phyloP scores from a whole-genome alignment of 2,113 vertebrate species.

The Daubentonia madagascariensis region DNA sequence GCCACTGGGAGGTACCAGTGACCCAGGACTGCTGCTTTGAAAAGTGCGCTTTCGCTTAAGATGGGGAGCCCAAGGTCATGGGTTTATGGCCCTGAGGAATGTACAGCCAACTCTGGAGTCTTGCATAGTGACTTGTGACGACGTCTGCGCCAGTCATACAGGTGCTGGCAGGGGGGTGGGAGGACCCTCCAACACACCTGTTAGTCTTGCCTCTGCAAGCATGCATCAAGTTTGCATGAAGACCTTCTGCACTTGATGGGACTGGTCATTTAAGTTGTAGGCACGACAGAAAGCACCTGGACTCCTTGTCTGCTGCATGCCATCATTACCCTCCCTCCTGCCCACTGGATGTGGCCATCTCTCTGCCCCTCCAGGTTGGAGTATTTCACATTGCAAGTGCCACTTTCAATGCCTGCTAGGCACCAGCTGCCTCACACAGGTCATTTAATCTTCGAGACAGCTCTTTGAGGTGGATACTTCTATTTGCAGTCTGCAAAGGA shows the following conservation, averaged over 20 bases:
- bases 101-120: neutral
- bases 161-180: neutral
- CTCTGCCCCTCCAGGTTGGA: accelerated
- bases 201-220: neutral
- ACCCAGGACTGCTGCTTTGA: neutral
- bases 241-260: neutral
- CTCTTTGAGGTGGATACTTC: neutral
- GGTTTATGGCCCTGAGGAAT: neutral
- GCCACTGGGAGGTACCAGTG: neutral
- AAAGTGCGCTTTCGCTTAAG: neutral
- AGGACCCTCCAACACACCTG: accelerated
- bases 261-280: too few relatives aligned
- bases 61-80: neutral
- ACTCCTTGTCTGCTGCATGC: neutral
- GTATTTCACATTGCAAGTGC: accelerated
- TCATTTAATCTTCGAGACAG: neutral
- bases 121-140: accelerated
- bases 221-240: accelerated
- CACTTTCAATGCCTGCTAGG: neutral
- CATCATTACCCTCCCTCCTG: neutral
- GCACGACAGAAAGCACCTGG: neutral
- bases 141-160: accelerated
- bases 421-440: neutral
- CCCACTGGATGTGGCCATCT: neutral
- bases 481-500: neutral